Base-by-base conservation (phyloP, 2,888 invertebrate species). In the Orchesellides sinensis region DNA sequence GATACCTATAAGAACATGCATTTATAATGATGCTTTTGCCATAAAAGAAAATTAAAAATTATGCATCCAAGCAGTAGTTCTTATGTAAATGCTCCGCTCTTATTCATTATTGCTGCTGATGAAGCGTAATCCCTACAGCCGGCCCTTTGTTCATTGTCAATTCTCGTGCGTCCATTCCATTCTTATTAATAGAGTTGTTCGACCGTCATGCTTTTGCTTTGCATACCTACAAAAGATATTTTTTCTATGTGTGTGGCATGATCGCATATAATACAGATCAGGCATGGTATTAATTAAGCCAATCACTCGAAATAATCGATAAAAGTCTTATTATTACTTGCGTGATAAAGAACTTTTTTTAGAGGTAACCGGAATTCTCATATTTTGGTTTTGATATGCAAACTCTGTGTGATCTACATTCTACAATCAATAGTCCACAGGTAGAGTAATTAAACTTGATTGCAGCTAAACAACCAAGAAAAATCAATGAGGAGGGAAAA, bases 171-270 rank as follows among this genome's bases (percentile, higher is more conserved):
- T 40, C 40, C 40, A 10, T 40, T 40, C 2, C n/a, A n/a, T 40
- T 14, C 40, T 8, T n/a, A 23, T 21, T 49, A 52, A 68, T 68
- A 52, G 68, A 68, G 49, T 68, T 68, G 68, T 68, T 68, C 45
- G 17, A 66, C 47, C 47, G 66, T 27, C 27, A 45, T 66, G 17
- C 17, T 66, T 66, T 17, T 40, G 5, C 32, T 8, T 10, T 2
- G 40, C 10, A 40, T 40, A 59, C 59, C 27, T 29, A 29, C 40
- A 40, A 40, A n/a, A n/a, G n/a, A n/a, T n/a, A n/a, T n/a, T 47
- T 47, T 65, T 47, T 47, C 27, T 45, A n/a, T 19, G 47, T 66
- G 66, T 66, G 66, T 66, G 66, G 66, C 17, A 47, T 47, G 25
- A 17, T 40, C 10, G 1, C 1, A 40, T 40, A n/a, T 1, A 5